Conservation (phyloP, 2,113 vertebrate genomes). For the Elephantulus edwardii region DNA sequence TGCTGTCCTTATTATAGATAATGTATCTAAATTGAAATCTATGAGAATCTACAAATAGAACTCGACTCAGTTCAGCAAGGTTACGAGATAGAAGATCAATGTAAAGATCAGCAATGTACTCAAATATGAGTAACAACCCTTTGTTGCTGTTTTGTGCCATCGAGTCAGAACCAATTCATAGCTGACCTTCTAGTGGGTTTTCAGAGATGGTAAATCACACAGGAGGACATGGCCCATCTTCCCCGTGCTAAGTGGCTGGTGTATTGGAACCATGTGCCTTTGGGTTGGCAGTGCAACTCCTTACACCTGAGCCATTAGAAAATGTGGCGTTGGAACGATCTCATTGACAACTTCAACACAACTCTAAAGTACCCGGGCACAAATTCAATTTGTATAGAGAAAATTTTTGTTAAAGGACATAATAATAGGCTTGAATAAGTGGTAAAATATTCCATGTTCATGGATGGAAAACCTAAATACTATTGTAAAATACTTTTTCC, state of each 20-base stretch:
- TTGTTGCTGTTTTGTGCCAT: too few relatives aligned
- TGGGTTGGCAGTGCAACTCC: too few relatives aligned
- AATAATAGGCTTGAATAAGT: not conserved
- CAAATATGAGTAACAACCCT: not conserved
- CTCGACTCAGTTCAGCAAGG: not conserved
- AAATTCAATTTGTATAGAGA: conserved; percentile 13
- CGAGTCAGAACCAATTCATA: too few relatives aligned
- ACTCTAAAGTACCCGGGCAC: not conserved
- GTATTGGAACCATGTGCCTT: too few relatives aligned
- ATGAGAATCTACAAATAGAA: not conserved
- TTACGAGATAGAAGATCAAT: not conserved
- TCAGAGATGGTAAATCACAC: too few relatives aligned
- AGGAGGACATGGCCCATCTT: too few relatives aligned
- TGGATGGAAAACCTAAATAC: not conserved
- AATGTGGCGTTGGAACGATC: not conserved
- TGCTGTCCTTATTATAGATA: not conserved
- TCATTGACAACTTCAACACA: not conserved
- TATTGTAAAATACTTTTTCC: not conserved
- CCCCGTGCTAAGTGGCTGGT: too few relatives aligned
- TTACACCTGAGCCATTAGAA: too few relatives aligned
- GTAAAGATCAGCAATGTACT: not conserved
- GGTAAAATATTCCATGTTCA: not conserved
- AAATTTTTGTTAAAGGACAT: not conserved
- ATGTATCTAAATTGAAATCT: not conserved
- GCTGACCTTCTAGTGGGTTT: too few relatives aligned